Percentiles rank a stretch among this genome's conserved stretches.
These are phyloP conservation scores for Aplochiton taeniatus DNA, from an alignment of 2,797 vertebrate genomes.

Conservation along the genomic window DNA sequence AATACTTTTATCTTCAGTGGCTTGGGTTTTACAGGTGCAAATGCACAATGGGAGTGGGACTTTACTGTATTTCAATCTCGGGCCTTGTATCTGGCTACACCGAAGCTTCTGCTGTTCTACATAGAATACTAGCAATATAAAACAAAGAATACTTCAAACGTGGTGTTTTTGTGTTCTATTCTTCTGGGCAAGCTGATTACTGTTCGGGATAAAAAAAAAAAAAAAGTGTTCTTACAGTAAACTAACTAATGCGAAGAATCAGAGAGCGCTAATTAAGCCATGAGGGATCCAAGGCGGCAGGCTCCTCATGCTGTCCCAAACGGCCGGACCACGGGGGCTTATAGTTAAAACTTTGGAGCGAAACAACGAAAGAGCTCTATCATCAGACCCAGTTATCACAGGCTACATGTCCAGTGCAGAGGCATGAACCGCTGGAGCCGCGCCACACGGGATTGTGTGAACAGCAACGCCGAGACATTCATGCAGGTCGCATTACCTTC, in stretches of 20 bases:
- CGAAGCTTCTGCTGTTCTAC: conserved; percentile 61
- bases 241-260: conserved; percentile 78
- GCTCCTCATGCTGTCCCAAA: conserved; percentile 63
- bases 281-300: conserved; percentile 66
- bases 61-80: conserved; percentile 5
- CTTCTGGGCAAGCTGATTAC: conserved; percentile 78
- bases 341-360: conserved; percentile 53
- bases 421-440: conserved; percentile 59
- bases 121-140: conserved; percentile 34
- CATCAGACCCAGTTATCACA: conserved; percentile 74
- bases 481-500: conserved; percentile 37
- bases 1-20: too few species aligned
- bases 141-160: conserved; percentile 73
- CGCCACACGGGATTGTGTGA: conserved; percentile 49
- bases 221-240: conserved; percentile 75
- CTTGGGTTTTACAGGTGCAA: too few species aligned
- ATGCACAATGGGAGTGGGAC: too few species aligned
- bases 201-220: conserved; percentile 74
- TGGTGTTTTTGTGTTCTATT: conserved; percentile 65
- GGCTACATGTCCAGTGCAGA: conserved; percentile 61
- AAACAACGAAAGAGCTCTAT: conserved; percentile 52
- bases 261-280: conserved; percentile 79
- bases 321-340: conserved; percentile 59
- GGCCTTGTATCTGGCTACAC: conserved; percentile 35
- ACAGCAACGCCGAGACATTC: conserved; percentile 35